phyloP scores from a whole-genome alignment of 1,140 invertebrate genomes.

The Babylonia areolata region DNA sequence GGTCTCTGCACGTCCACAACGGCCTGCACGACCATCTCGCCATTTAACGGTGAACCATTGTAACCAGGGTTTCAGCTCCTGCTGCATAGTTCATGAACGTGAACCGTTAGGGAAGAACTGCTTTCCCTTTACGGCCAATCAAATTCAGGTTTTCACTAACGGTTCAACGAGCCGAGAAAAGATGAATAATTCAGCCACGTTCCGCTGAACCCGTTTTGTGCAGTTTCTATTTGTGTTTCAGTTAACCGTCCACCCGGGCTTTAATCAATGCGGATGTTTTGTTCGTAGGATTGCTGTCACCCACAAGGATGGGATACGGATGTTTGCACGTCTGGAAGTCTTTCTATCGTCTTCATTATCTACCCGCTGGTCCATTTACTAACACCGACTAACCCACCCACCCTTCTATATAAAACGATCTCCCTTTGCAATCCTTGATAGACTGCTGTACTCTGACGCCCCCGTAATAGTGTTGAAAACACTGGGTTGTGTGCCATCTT shows the following conservation, averaged over 20 bases:
- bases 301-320: background rate
- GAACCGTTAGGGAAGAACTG: background rate
- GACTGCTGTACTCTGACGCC: too few species aligned
- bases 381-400: too few species aligned
- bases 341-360: too few species aligned
- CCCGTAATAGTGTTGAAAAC: too few species aligned
- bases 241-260: background rate
- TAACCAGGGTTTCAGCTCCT: background rate
- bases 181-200: background rate
- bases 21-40: background rate
- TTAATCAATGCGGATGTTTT: background rate
- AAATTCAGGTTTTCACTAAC: background rate
- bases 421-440: too few species aligned
- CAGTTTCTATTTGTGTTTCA: background rate
- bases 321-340: too few species aligned
- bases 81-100: background rate
- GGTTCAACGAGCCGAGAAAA: background rate
- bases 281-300: background rate
- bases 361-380: too few species aligned
- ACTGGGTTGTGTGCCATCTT: too few species aligned
- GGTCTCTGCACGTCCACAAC: background rate
- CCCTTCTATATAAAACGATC: too few species aligned
- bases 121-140: background rate
- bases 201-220: background rate
- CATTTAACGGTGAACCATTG: slow-evolving; percentile 11